phyloP scores from a whole-genome alignment of 2,113 vertebrate genomes.

The Cottus gobio region DNA sequence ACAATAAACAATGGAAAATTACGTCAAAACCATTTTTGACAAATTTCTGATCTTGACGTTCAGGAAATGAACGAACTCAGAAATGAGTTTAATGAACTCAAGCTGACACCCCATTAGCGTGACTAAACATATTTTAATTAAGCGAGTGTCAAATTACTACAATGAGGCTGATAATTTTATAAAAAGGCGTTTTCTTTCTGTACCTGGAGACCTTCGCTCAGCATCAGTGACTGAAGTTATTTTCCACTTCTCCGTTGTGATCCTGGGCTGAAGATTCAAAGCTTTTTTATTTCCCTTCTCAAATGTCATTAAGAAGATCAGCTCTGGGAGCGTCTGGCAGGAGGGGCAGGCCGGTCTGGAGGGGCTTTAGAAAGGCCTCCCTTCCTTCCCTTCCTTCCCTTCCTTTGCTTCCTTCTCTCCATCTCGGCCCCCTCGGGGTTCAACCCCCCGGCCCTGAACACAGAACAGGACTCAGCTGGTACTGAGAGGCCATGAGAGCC shows the following conservation, averaged over 20 bases:
- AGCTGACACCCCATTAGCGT: neutral
- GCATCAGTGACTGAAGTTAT: neutral
- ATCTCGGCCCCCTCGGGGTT: constrained; percentile 13
- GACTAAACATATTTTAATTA: neutral
- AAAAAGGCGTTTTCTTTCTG: neutral
- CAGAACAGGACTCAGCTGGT: constrained; percentile 31
- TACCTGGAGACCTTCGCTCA: neutral
- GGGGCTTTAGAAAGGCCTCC: constrained; percentile 19
- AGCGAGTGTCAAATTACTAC: neutral
- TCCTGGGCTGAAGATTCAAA: constrained; percentile 6
- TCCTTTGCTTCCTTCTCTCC: constrained; percentile 6
- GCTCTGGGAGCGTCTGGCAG: neutral
- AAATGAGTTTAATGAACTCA: neutral
- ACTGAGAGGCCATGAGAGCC: constrained; percentile 48
- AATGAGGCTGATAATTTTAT: neutral
- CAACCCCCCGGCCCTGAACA: constrained; percentile 1
- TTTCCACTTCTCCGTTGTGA: constrained; percentile 4
- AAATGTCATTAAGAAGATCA: constrained; percentile 31
- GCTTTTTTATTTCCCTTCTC: neutral
- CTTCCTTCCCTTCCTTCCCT: constrained; percentile 9
- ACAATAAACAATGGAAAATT: neutral
- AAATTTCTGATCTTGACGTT: neutral
- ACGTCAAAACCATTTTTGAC: neutral
- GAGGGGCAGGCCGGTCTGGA: constrained; percentile 4
- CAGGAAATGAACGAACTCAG: neutral